phyloP scores from a whole-genome alignment of 2,888 invertebrate species.

The Conops quadrifasciatus region DNA sequence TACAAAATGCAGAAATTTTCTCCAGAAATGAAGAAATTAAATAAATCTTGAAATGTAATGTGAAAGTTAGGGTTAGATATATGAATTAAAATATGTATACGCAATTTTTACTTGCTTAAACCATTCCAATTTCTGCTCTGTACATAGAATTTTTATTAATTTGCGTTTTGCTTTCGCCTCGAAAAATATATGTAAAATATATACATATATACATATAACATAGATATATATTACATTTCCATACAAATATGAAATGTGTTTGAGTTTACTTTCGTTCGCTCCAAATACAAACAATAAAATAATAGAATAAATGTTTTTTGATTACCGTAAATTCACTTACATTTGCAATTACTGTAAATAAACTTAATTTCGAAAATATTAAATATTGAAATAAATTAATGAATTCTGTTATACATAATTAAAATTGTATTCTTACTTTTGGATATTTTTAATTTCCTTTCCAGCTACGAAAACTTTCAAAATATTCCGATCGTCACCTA shows the following conservation, averaged over 20 bases:
- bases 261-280: too few relatives aligned
- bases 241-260: too few relatives aligned
- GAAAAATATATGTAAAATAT: neutral
- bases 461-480: slow-evolving; percentile 79
- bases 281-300: too few relatives aligned
- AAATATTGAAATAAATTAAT: slow-evolving; percentile 21
- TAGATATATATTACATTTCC: too few relatives aligned
- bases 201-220: neutral
- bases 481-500: slow-evolving; percentile 87
- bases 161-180: too few relatives aligned
- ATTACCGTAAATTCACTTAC: slow-evolving; percentile 1
- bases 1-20: too few relatives aligned
- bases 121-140: slow-evolving; percentile 1
- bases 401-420: slow-evolving; percentile 25
- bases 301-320: too few relatives aligned
- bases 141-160: too few relatives aligned
- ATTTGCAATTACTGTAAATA: slow-evolving; percentile 20
- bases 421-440: neutral
- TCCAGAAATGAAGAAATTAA: too few relatives aligned
- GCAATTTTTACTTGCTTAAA: neutral
- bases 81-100: neutral
- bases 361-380: slow-evolving; percentile 7
- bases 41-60: too few relatives aligned
- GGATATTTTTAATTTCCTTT: slow-evolving; percentile 65
- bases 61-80: too few relatives aligned